These are phyloP conservation scores for Littorina saxatilis DNA, from an alignment of 1,140 invertebrate genomes.

Conservation along the genomic window DNA sequence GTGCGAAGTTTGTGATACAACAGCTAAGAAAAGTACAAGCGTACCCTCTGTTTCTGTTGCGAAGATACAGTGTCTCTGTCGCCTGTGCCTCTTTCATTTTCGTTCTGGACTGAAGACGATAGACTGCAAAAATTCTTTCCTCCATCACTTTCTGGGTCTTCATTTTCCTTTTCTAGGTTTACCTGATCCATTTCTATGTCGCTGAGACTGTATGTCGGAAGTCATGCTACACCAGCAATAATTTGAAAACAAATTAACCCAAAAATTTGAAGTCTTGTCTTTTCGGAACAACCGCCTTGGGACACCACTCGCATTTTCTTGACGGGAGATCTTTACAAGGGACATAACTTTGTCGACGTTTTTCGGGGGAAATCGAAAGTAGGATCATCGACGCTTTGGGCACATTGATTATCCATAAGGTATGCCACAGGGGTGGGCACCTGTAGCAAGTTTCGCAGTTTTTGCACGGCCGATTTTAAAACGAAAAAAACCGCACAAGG, in stretches of 20 bases:
- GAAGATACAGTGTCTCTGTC: not conserved
- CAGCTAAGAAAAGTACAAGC: no score
- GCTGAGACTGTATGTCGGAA: no score
- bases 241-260: slow-evolving; percentile 4
- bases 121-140: not conserved
- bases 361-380: slow-evolving; percentile 4
- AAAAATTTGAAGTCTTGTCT: slow-evolving; percentile 22
- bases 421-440: no score
- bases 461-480: no score
- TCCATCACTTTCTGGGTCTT: not conserved
- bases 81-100: not conserved
- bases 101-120: not conserved
- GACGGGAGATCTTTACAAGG: not conserved
- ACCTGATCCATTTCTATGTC: slow-evolving; percentile 6
- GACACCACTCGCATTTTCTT: slow-evolving; percentile 24
- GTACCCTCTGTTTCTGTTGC: not conserved
- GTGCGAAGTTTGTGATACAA: no score
- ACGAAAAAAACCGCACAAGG: no score
- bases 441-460: no score
- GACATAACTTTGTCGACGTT: not conserved
- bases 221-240: slow-evolving; percentile 14
- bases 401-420: no score
- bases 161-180: slow-evolving; percentile 26
- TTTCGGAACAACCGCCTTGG: slow-evolving; percentile 35
- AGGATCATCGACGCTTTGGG: no score